These are phyloP conservation scores for Parthenolecanium corni DNA, from an alignment of 2,888 invertebrate species.

Conservation along the genomic window DNA sequence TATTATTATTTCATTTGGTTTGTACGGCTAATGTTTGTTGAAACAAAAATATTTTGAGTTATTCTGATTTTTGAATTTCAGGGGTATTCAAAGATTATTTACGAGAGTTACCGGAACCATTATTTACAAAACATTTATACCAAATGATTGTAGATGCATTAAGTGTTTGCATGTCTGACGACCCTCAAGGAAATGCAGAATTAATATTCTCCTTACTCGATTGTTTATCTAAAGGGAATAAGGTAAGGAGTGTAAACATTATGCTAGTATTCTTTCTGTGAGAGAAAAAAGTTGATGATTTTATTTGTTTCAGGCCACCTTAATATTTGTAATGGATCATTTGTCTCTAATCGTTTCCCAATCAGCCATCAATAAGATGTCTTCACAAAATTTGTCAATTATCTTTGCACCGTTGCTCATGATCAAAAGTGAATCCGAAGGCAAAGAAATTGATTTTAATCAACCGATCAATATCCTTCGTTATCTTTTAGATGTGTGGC, in stretches of 20 bases:
- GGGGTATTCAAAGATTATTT: slow-evolving; percentile 94
- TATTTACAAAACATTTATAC: slow-evolving; percentile 94
- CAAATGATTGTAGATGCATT: slow-evolving; percentile 98
- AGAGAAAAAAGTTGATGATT: neutral
- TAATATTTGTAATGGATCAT: slow-evolving; percentile 92
- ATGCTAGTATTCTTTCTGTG: neutral
- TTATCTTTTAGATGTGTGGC: slow-evolving; percentile 94
- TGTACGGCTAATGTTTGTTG: too few species aligned
- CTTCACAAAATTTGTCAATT: slow-evolving; percentile 83
- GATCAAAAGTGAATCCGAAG: slow-evolving; percentile 62
- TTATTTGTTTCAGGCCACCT: slow-evolving; percentile 58
- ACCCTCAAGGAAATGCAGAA: slow-evolving; percentile 94
- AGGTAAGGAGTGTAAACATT: slow-evolving; percentile 53
- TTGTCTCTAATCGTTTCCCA: slow-evolving; percentile 88
- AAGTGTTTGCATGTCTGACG: slow-evolving; percentile 84
- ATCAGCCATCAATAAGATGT: slow-evolving; percentile 95
- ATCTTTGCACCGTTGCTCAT: slow-evolving; percentile 92
- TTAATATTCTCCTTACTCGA: slow-evolving; percentile 97
- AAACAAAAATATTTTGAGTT: neutral
- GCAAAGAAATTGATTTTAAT: slow-evolving; percentile 67
- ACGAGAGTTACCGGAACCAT: slow-evolving; percentile 91
- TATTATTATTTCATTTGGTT: too few species aligned
- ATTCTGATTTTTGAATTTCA: slow-evolving; percentile 35
- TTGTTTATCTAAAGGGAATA: slow-evolving; percentile 89
- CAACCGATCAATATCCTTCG: slow-evolving; percentile 89